Evolutionary conservation across 2,113 vertebrate genomes (phyloP).

Genomic region (Pyxicephalus adspersus): DNA sequence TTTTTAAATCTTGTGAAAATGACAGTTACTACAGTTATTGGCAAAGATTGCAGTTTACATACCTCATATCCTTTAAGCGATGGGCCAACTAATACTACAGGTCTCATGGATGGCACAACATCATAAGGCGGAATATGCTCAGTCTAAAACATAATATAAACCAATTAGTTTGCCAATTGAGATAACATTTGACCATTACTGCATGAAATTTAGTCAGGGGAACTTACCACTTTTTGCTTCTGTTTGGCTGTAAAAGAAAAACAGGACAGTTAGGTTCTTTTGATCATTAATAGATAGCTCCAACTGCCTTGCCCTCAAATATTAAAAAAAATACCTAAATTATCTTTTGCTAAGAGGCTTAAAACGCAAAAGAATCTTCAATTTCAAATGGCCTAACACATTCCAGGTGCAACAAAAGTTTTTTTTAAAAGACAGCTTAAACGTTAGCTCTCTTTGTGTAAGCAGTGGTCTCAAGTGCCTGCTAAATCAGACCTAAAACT

Average conservation of each 20-base stretch:
- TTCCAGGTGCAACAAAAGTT: no score
- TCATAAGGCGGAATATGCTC: constrained; percentile 97
- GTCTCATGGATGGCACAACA: constrained; percentile 97
- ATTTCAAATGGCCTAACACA: no score
- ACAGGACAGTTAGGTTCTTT: constrained; percentile 54
- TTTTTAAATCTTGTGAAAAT: no score
- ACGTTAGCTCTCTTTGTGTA: no score
- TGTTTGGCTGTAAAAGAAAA: constrained; percentile 90
- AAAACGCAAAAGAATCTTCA: no score
- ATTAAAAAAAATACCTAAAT: no score
- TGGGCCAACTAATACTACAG: constrained; percentile 93
- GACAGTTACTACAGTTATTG: no score
- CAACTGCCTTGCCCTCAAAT: no score
- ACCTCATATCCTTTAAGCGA: constrained; percentile 99
- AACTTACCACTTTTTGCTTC: constrained; percentile 98
- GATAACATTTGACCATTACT: neutral
- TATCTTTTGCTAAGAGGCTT: no score
- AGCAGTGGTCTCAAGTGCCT: no score
- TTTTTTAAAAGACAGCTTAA: no score
- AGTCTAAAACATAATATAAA: constrained; percentile 73
- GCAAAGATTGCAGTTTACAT: constrained; percentile 40
- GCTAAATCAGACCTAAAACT: no score
- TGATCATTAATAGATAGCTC: neutral
- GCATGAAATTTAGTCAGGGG: constrained; percentile 1
- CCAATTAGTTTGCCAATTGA: neutral